Evolutionary conservation across 2,797 vertebrate genomes (phyloP).

Genomic region (Graptemys geographica): DNA sequence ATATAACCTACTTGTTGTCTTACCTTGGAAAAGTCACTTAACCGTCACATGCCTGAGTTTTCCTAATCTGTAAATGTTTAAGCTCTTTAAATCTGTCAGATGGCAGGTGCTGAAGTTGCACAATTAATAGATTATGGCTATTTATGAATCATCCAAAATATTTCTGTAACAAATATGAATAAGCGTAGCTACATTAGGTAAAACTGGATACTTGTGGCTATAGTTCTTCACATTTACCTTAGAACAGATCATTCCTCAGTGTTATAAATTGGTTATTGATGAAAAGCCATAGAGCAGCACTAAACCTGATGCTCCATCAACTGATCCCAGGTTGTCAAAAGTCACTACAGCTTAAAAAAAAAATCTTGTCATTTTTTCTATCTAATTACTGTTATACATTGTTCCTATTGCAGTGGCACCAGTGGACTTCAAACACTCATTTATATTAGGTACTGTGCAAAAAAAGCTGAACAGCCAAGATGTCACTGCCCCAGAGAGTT

Average conservation of each 20-base stretch:
- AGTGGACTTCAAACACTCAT: not conserved
- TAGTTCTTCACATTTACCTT: fast-evolving
- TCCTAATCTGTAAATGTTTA: fast-evolving
- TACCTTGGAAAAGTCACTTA: not conserved
- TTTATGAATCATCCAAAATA: not conserved
- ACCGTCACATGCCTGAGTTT: not conserved
- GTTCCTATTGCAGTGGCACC: not conserved
- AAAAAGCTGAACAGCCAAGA: fast-evolving
- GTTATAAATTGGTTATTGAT: not conserved
- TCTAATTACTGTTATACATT: not conserved
- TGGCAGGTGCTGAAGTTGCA: not conserved
- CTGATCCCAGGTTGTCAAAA: not conserved
- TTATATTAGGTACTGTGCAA: not conserved
- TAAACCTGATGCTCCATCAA: fast-evolving
- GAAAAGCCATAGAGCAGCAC: not conserved
- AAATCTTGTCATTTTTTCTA: not conserved
- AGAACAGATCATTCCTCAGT: not conserved
- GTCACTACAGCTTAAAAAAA: not conserved
- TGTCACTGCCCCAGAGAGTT: not conserved
- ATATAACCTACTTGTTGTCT: fast-evolving
- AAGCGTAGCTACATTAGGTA: not conserved
- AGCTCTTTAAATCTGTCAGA: not conserved
- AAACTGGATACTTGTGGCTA: not conserved
- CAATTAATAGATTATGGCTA: not conserved
- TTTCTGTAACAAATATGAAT: not conserved